Base-by-base conservation (phyloP, 2,113 vertebrate species). In the Paracanthobrama guichenoti region DNA sequence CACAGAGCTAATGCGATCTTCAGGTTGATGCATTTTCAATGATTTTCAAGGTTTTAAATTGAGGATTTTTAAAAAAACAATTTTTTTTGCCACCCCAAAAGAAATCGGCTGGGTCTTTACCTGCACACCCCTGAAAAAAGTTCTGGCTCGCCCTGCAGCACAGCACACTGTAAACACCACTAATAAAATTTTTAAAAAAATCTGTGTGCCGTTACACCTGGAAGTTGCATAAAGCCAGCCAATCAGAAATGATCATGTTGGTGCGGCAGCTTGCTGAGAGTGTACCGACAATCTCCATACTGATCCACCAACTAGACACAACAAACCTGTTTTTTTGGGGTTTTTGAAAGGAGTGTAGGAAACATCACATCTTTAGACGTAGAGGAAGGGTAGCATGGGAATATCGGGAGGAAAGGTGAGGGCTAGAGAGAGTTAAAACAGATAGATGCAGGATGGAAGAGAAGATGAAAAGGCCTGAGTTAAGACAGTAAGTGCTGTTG, bases 401-500 rank as follows among this genome's bases (percentile, higher is more conserved):
- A 75, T 28, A 75, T 75, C 16, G 12, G 1, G 3, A 46, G 72
- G 3, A 75, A 50, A 44, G 53, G 28, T 42, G 39, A 22, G 8
- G 6, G 12, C 66, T 18, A 57, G 24, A 35, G 73, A 76, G 50
- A n/a, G 55, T 39, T 78, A 22, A 76, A 76, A 35, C 72, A 4
- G n/a, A 50, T 2, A 28, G 48, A 76, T 55, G 73, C 48, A 75
- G 73, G 73, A 31, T 76, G 73, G 48, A 53, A 64, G 44, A 80
- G 1, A 24, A 80, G 39, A 66, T 50, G 57, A 67, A 67, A 82
- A 39, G 66, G 22, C 64, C 48, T 71, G 7, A 55, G 79, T 81
- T 35, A 81, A 81, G 79, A 39, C 26, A n/a, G 28, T 69, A 72
- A 82, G 80, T 57, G 80, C 48, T 82, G 80, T 71, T 57, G 48